Percentiles rank a stretch among this genome's conserved stretches.
Conservation (phyloP, 2,797 vertebrate genomes). For the Heterohyrax brucei region DNA sequence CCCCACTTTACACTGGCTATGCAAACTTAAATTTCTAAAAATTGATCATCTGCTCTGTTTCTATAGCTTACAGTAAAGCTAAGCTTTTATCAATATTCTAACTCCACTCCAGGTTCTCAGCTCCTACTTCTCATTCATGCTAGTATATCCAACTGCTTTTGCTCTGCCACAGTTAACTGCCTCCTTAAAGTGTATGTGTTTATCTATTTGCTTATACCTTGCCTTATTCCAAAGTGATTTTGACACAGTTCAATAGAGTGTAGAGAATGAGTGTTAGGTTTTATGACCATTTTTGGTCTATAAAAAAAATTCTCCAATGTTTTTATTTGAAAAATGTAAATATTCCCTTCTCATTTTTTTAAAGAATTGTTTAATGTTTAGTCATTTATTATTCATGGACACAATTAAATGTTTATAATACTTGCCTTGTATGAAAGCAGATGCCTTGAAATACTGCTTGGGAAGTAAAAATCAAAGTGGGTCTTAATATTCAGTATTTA, state of each 20-base stretch:
- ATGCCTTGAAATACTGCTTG: slow-evolving; percentile 40
- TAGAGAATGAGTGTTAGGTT: neutral
- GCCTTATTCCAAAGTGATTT: slow-evolving; percentile 50
- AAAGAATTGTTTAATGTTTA: neutral
- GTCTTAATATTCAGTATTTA: slow-evolving; percentile 8
- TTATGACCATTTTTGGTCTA: neutral
- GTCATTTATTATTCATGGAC: slow-evolving; percentile 21
- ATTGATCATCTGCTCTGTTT: slow-evolving; percentile 9
- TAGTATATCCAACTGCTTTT: neutral
- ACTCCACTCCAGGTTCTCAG: neutral
- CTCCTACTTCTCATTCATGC: neutral
- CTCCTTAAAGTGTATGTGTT: neutral
- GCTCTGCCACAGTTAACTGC: neutral
- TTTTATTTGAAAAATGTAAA: slow-evolving; percentile 55
- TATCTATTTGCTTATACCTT: neutral
- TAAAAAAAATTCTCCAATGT: neutral
- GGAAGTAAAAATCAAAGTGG: slow-evolving; percentile 1
- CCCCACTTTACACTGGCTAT: neutral
- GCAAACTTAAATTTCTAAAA: slow-evolving; percentile 35
- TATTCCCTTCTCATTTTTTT: neutral
- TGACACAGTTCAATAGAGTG: neutral
- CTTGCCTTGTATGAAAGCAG: slow-evolving; percentile 32
- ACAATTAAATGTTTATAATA: slow-evolving; percentile 47
- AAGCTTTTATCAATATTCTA: neutral
- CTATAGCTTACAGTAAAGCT: neutral